Base-by-base conservation (phyloP, 2,888 invertebrate species). In the Drosophila dives region DNA sequence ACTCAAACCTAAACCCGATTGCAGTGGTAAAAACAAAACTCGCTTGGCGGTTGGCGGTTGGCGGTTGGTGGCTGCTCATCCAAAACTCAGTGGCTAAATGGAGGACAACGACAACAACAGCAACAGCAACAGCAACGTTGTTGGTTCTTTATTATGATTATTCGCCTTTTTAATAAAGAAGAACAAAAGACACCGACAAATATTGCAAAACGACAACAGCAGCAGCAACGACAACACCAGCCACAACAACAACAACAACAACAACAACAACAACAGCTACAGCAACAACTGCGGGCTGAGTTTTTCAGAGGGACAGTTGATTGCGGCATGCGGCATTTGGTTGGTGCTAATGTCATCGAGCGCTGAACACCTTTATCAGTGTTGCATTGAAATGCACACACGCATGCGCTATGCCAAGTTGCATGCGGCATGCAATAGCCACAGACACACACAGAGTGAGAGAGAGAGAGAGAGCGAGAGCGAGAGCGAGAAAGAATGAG, bases 291-390 rank as follows among this genome's bases (percentile, higher is more conserved):
- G 64, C 73, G 72, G 54, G 74, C 56, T 29, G 29, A 17, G 56
- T 59, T 54, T 32, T 36, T 50, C 54, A 66, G 62, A 61, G 58
- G 72, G 80, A 7, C 54, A 38, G 83, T 72, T 75, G 86, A 77
- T 74, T 81, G 84, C 81, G 80, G 65, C 70, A 61, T 71, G 80
- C 68, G 89, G 89, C 89, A 86, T 89, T 86, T 82, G 74, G 86
- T 70, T 90, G 88, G 90, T 89, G 88, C 91, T 90, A 89, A 90
- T 89, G 88, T 90, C 88, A 88, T 83, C 90, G 87, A 90, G 90
- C 89, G 85, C 90, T 86, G 90, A 87, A 87, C 87, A 88, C 90
- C 87, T 88, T 90, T 90, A 90, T 90, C 91, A 88, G 87, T 88
- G 87, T 90, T 88, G 90, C 89, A 85, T 85, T 85, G 85, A 89